phyloP scores from a whole-genome alignment of 2,888 invertebrate genomes.

The Tachina fera region DNA sequence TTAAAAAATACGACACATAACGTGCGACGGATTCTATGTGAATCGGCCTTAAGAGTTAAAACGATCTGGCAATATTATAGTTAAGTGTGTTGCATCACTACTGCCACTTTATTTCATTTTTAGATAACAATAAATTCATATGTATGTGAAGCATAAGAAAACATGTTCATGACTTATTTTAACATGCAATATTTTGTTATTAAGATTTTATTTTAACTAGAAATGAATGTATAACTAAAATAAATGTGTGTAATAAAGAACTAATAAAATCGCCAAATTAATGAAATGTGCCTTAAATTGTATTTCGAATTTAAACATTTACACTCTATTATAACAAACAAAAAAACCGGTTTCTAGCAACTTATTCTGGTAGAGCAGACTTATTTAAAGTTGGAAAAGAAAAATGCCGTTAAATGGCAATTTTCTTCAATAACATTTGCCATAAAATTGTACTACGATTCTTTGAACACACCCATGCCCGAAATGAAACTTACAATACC shows the following conservation, averaged over 20 bases:
- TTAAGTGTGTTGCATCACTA: too few relatives aligned
- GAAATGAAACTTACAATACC: too few relatives aligned
- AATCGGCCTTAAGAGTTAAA: too few relatives aligned
- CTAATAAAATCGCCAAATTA: not conserved
- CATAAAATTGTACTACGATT: too few relatives aligned
- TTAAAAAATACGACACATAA: too few relatives aligned
- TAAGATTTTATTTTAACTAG: not conserved
- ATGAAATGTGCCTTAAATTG: not conserved
- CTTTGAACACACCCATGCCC: too few relatives aligned
- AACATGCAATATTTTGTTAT: not conserved
- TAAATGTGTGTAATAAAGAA: conserved; percentile 18
- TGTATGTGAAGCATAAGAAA: not conserved
- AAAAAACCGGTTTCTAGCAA: not conserved
- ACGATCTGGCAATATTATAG: too few relatives aligned
- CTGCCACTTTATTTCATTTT: not conserved
- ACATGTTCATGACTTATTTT: not conserved
- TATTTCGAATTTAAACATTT: not conserved
- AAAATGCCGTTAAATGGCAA: too few relatives aligned
- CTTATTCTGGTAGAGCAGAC: too few relatives aligned
- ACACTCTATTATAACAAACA: not conserved
- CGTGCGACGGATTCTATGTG: too few relatives aligned
- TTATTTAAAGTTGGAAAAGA: too few relatives aligned
- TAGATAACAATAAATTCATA: not conserved
- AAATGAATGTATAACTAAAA: conserved; percentile 2
- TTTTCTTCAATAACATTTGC: too few relatives aligned